Conservation (phyloP, 2,888 invertebrate species). For the Arge pagana region DNA sequence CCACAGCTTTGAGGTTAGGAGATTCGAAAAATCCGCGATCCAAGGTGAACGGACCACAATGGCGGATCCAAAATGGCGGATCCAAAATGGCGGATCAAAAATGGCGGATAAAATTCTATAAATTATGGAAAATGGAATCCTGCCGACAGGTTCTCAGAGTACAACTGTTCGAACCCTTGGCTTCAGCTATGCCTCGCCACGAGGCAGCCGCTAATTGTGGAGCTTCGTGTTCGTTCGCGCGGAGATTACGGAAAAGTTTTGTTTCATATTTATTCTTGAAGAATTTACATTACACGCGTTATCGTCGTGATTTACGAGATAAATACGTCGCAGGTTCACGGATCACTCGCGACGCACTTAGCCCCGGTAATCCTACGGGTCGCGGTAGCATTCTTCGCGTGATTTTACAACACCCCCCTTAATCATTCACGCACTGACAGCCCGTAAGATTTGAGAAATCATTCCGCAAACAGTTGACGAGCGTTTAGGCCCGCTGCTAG, state of each 20-base stretch:
- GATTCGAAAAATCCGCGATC: no score
- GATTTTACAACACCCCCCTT: conserved; percentile 46
- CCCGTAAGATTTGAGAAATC: conserved; percentile 46
- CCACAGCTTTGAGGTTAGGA: no score
- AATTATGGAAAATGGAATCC: not conserved
- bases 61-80: no score
- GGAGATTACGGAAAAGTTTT: conserved; percentile 52
- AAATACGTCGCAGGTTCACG: conserved; percentile 47
- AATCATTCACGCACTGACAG: conserved; percentile 41
- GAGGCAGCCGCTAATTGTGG: conserved; percentile 13
- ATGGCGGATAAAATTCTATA: not conserved
- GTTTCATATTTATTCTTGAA: conserved; percentile 21
- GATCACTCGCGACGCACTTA: conserved; percentile 46
- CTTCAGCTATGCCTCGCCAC: conserved; percentile 24
- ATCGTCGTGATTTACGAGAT: conserved; percentile 55
- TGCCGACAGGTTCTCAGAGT: not conserved
- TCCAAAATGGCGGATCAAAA: no score
- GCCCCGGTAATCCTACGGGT: conserved; percentile 45
- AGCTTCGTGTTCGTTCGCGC: conserved; percentile 18
- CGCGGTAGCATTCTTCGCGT: conserved; percentile 22
- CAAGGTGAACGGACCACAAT: no score
- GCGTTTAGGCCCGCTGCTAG: conserved; percentile 23
- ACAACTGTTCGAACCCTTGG: no score
- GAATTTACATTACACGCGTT: conserved; percentile 39
- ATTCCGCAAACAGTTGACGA: conserved; percentile 44